Evolutionary conservation across 1,140 invertebrate genomes (phyloP).

Genomic region (Drosophila ohnishii): DNA sequence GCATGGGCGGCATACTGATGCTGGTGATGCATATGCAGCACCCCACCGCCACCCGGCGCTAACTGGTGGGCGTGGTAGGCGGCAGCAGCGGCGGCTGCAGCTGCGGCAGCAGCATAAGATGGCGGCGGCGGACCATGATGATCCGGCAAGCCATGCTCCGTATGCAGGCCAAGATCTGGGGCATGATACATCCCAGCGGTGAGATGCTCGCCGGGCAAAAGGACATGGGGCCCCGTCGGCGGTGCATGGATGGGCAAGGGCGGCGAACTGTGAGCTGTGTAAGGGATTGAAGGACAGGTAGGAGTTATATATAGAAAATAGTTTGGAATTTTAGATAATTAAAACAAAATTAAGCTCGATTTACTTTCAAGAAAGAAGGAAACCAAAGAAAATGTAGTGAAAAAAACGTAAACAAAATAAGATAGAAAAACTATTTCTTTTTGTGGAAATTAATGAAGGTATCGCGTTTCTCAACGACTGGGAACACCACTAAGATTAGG

Average conservation of each 20-base stretch:
- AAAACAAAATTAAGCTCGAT: no score
- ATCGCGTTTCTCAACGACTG: background rate
- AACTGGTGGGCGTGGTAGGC: slow-evolving; percentile 75
- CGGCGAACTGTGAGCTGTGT: slow-evolving; percentile 66
- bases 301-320: background rate
- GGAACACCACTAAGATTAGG: background rate
- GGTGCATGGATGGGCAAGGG: slow-evolving; percentile 55
- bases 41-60: slow-evolving; percentile 56
- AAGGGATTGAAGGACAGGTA: background rate
- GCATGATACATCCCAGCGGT: slow-evolving; percentile 78
- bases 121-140: slow-evolving; percentile 77
- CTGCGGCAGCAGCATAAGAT: slow-evolving; percentile 69
- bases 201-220: slow-evolving; percentile 61
- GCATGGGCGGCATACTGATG: slow-evolving; percentile 68
- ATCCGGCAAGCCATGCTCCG: slow-evolving; percentile 69
- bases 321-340: no score
- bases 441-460: background rate
- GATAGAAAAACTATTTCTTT: background rate
- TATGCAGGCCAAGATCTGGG: slow-evolving; percentile 74
- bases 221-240: slow-evolving; percentile 53
- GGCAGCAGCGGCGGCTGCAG: slow-evolving; percentile 75
- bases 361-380: no score
- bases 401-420: background rate
- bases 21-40: slow-evolving; percentile 67
- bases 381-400: background rate